Percentiles rank a stretch among this genome's conserved stretches.
phyloP scores from a whole-genome alignment of 1,140 invertebrate species.

The Eumaeus atala region DNA sequence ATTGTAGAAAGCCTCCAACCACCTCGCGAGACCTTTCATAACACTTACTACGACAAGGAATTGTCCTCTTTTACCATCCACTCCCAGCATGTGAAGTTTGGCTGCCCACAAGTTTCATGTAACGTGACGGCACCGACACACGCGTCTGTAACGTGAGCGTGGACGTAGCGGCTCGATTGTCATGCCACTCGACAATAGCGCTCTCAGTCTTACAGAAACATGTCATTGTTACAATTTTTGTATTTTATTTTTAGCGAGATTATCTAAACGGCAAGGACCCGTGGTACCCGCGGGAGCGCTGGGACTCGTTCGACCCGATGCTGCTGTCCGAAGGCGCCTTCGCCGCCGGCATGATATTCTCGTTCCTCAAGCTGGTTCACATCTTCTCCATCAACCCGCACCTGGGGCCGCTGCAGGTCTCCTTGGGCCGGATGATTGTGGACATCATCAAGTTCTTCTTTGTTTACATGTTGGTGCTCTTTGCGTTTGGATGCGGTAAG shows the following conservation, averaged over 20 bases:
- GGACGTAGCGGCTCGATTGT: too few species aligned
- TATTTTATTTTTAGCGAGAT: slow-evolving; percentile 77
- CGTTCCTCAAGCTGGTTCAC: slow-evolving; percentile 94
- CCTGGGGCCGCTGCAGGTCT: slow-evolving; percentile 90
- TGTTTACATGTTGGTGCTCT: slow-evolving; percentile 91
- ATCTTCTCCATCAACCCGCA: slow-evolving; percentile 97
- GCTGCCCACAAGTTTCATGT: too few species aligned
- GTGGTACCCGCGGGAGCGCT: slow-evolving; percentile 88
- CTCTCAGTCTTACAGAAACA: too few species aligned
- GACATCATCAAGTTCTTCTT: slow-evolving; percentile 96
- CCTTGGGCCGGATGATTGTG: slow-evolving; percentile 92
- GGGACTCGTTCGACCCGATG: slow-evolving; percentile 96
- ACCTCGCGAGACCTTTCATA: too few species aligned
- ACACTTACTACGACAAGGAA: too few species aligned
- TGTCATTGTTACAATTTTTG: too few species aligned
- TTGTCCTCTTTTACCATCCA: too few species aligned
- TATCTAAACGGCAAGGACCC: slow-evolving; percentile 82
- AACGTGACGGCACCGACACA: too few species aligned
- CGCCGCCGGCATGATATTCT: slow-evolving; percentile 96
- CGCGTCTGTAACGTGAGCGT: too few species aligned
- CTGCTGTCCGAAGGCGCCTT: slow-evolving; percentile 94
- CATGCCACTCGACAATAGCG: too few species aligned
- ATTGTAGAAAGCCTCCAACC: too few species aligned
- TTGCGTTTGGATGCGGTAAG: slow-evolving; percentile 91
- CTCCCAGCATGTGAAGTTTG: too few species aligned